These are phyloP conservation scores for Philhelius pedissequus DNA, from an alignment of 2,888 invertebrate genomes.

Conservation along the genomic window DNA sequence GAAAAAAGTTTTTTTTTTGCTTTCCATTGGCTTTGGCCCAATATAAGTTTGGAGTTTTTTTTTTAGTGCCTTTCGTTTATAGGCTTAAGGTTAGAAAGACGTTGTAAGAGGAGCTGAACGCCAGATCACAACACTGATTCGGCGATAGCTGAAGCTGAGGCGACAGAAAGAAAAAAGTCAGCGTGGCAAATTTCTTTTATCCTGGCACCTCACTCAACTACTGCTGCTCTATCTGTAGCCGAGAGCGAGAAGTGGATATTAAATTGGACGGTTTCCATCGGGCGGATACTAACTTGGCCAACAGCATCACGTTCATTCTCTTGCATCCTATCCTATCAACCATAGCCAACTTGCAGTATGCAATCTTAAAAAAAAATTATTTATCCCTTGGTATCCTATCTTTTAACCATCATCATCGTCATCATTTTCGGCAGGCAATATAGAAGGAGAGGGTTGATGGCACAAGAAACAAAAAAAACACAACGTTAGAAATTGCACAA, in stretches of 20 bases:
- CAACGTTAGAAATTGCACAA: slow-evolving; percentile 8
- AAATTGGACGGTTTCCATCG: slow-evolving; percentile 61
- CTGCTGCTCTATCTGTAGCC: neutral
- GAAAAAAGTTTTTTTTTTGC: neutral
- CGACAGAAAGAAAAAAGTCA: slow-evolving; percentile 14
- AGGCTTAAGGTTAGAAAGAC: slow-evolving; percentile 38
- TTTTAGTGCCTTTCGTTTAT: slow-evolving; percentile 8
- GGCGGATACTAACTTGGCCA: slow-evolving; percentile 36
- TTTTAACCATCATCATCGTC: no score
- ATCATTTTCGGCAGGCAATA: slow-evolving; percentile 28
- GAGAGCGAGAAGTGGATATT: slow-evolving; percentile 28
- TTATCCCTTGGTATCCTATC: neutral
- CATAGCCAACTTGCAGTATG: slow-evolving; percentile 34
- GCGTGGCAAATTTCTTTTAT: slow-evolving; percentile 32
- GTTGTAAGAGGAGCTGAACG: slow-evolving; percentile 30
- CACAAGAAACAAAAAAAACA: neutral
- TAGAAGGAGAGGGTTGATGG: neutral
- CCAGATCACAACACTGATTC: slow-evolving; percentile 46
- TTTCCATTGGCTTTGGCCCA: slow-evolving; percentile 48
- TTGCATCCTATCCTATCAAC: neutral
- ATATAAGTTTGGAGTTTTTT: slow-evolving; percentile 52
- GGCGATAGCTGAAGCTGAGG: slow-evolving; percentile 45
- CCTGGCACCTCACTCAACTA: slow-evolving; percentile 10
- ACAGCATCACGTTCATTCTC: slow-evolving; percentile 9
- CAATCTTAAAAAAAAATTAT: neutral